A percentile compares a stretch with the other conserved stretches of the same genome.
Conservation (phyloP, 1,140 invertebrate genomes). For the Pogonomyrmex barbatus region DNA sequence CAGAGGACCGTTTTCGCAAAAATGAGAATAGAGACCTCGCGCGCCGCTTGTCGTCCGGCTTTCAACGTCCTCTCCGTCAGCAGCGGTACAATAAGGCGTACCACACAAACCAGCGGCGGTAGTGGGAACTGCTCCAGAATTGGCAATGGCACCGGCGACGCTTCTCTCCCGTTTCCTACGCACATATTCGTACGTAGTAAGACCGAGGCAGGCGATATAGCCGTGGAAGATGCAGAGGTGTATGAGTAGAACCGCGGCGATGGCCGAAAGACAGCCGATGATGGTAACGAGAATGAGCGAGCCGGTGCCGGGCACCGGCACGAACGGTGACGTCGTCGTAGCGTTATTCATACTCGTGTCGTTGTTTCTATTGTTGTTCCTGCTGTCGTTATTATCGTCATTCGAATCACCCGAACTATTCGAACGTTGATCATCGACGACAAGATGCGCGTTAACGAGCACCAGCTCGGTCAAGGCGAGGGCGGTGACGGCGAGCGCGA, state of each 20-base stretch:
- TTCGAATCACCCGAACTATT: no score
- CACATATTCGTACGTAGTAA: conserved; percentile 97
- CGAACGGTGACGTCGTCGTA: conserved; percentile 82
- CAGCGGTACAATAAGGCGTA: conserved; percentile 52
- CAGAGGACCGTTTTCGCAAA: not conserved
- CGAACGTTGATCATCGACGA: not conserved
- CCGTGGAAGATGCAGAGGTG: conserved; percentile 96
- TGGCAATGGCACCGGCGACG: not conserved
- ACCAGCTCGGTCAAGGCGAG: conserved; percentile 90
- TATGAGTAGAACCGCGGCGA: conserved; percentile 92
- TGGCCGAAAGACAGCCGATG: conserved; percentile 90
- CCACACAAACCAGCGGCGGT: conserved; percentile 61
- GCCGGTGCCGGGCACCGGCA: conserved; percentile 86
- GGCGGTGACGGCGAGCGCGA: conserved; percentile 90
- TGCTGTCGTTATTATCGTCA: no score
- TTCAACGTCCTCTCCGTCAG: conserved; percentile 62
- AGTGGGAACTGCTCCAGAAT: conserved; percentile 51
- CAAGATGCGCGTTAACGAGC: conserved; percentile 74
- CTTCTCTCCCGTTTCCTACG: conserved; percentile 86
- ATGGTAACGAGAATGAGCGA: conserved; percentile 89
- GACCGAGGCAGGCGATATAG: conserved; percentile 93
- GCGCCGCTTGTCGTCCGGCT: not conserved
- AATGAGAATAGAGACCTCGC: conserved; percentile 24
- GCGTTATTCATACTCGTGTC: conserved; percentile 79
- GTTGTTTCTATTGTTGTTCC: not conserved